Conservation (phyloP, 1,140 invertebrate species). For the Zophobas atratus region DNA sequence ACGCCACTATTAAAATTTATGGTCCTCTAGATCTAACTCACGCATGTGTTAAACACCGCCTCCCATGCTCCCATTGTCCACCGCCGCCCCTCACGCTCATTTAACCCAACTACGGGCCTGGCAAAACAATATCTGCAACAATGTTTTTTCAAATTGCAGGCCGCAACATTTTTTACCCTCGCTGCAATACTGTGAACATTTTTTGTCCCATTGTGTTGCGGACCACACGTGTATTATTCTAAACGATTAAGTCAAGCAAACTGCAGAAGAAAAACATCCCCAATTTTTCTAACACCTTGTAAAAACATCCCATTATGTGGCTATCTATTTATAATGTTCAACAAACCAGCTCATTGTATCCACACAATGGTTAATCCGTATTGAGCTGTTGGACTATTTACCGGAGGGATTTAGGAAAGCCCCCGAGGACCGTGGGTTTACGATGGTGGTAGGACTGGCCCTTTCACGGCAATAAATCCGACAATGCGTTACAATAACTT, state of each 20-base stretch:
- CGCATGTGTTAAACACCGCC: too few relatives aligned
- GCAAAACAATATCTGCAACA: neutral
- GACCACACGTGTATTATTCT: conserved; percentile 51
- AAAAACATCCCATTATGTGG: conserved; percentile 63
- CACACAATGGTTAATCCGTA: conserved; percentile 57
- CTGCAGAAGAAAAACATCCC: conserved; percentile 51
- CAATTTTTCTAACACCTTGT: conserved; percentile 60
- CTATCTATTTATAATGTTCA: conserved; percentile 63
- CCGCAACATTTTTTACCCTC: neutral
- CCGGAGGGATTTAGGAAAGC: conserved; percentile 54
- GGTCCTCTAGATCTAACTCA: too few relatives aligned
- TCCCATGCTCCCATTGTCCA: too few relatives aligned
- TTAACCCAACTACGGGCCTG: too few relatives aligned
- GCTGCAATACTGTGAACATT: neutral
- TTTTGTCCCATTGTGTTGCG: conserved; percentile 8
- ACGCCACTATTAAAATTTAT: too few relatives aligned
- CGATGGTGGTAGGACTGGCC: conserved; percentile 2
- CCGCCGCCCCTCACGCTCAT: too few relatives aligned
- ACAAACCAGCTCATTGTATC: conserved; percentile 59
- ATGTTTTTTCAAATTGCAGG: conserved; percentile 23
- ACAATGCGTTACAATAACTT: too few relatives aligned
- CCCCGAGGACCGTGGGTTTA: neutral
- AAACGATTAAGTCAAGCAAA: conserved; percentile 53
- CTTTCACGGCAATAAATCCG: conserved; percentile 10
- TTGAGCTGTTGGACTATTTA: conserved; percentile 58